Evolutionary conservation across 2,888 invertebrate genomes (phyloP).

Genomic region (Ashinkailepas kermadecensis): DNA sequence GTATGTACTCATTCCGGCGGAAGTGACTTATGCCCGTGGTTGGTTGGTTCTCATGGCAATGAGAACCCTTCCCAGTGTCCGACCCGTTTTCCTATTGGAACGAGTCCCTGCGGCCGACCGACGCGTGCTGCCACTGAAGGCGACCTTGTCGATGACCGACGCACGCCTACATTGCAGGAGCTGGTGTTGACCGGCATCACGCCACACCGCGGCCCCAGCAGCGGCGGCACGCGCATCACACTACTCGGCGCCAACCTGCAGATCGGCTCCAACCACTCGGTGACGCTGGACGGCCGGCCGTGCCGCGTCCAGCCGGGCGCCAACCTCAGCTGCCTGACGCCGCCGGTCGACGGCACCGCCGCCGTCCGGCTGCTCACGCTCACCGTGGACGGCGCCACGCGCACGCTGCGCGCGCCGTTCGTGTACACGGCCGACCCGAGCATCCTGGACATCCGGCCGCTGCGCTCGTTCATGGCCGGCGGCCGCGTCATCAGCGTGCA

Average conservation of each 20-base stretch:
- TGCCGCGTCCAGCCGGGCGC: slow-evolving; percentile 83
- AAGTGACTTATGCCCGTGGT: too few relatives aligned
- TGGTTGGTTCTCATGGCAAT: too few relatives aligned
- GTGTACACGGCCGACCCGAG: slow-evolving; percentile 90
- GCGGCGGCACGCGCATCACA: slow-evolving; percentile 91
- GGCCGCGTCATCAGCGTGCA: slow-evolving; percentile 90
- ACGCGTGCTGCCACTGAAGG: too few relatives aligned
- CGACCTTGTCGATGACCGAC: too few relatives aligned
- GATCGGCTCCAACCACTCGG: slow-evolving; percentile 79
- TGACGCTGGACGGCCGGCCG: slow-evolving; percentile 57
- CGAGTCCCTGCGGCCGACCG: too few relatives aligned
- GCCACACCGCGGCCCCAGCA: slow-evolving; percentile 80
- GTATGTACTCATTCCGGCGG: not conserved
- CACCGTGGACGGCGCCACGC: slow-evolving; percentile 80
- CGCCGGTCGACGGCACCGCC: slow-evolving; percentile 54
- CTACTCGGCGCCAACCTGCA: slow-evolving; percentile 87
- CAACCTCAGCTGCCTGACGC: slow-evolving; percentile 77
- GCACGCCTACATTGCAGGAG: not conserved
- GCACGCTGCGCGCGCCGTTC: slow-evolving; percentile 68
- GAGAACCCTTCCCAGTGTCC: too few relatives aligned
- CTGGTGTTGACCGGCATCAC: slow-evolving; percentile 59
- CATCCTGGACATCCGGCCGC: slow-evolving; percentile 85
- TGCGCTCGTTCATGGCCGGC: slow-evolving; percentile 84
- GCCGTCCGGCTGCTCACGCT: slow-evolving; percentile 65
- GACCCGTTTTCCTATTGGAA: too few relatives aligned